phyloP scores from a whole-genome alignment of 2,888 invertebrate species.

The Tenthredo mesomela region DNA sequence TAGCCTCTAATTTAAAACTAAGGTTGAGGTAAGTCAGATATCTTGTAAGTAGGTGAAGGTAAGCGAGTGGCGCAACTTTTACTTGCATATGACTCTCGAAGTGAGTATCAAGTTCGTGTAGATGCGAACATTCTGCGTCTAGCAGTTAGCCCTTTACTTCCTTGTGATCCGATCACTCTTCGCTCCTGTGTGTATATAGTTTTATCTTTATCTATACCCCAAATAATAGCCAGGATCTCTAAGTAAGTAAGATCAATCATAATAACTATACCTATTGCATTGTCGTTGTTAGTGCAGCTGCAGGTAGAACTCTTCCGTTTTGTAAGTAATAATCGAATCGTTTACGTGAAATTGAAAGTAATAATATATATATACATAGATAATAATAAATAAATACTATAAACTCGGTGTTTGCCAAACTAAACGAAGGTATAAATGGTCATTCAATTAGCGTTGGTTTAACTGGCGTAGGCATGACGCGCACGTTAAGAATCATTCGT shows the following conservation, averaged over 20 bases:
- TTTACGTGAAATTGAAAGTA: background rate
- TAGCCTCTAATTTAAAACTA: constrained; percentile 41
- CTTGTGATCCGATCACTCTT: constrained; percentile 1
- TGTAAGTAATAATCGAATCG: background rate
- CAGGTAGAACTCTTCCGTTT: background rate
- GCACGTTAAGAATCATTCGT: background rate
- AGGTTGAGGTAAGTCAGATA: constrained; percentile 46
- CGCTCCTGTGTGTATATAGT: background rate
- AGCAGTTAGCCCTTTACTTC: constrained; percentile 41
- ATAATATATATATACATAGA: background rate
- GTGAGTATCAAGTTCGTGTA: constrained; percentile 14
- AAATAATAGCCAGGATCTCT: background rate
- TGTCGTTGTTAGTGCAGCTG: background rate
- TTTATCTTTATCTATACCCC: background rate
- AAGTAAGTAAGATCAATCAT: constrained; percentile 9
- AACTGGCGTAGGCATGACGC: background rate
- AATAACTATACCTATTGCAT: background rate
- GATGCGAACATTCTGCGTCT: constrained; percentile 26
- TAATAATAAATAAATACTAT: background rate
- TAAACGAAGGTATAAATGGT: background rate
- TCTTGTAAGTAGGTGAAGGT: constrained; percentile 67
- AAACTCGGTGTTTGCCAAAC: constrained; percentile 15
- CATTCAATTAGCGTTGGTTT: constrained; percentile 33
- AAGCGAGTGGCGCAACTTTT: constrained; percentile 67
- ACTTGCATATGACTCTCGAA: constrained; percentile 55